A percentile compares a stretch with the other conserved stretches of the same genome.
phyloP scores from a whole-genome alignment of 2,888 invertebrate genomes.

The Cosmia trapezina region DNA sequence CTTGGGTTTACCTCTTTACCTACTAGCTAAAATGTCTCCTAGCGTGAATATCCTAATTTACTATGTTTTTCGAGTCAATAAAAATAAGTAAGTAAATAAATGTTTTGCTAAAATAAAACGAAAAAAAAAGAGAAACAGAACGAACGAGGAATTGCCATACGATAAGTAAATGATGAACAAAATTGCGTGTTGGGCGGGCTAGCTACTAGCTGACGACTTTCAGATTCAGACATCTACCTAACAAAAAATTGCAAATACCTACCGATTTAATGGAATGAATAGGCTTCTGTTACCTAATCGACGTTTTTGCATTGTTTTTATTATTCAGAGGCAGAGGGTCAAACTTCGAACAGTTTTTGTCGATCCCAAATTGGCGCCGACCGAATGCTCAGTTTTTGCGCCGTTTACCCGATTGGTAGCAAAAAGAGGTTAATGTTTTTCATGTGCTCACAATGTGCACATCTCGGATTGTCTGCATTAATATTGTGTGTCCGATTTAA shows the following conservation, averaged over 20 bases:
- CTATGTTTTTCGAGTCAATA: not conserved
- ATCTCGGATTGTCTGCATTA: slow-evolving; percentile 33
- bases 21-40: not conserved
- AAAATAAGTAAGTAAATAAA: no score
- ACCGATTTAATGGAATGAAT: slow-evolving; percentile 1
- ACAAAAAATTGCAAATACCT: not conserved
- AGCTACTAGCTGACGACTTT: no score
- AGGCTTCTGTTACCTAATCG: not conserved
- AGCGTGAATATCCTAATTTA: not conserved
- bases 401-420: slow-evolving; percentile 25
- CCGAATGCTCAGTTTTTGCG: slow-evolving; percentile 32
- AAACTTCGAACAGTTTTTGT: slow-evolving; percentile 26
- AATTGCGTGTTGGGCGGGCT: no score
- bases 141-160: no score
- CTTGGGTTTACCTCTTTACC: not conserved
- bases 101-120: no score
- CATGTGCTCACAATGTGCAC: slow-evolving; percentile 33
- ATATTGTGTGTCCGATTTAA: slow-evolving; percentile 19
- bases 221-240: not conserved
- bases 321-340: slow-evolving; percentile 4
- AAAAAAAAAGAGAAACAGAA: no score
- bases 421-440: slow-evolving; percentile 54
- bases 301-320: slow-evolving; percentile 21
- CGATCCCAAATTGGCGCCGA: slow-evolving; percentile 5
- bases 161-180: not conserved